Evolutionary conservation across 2,888 invertebrate genomes (phyloP).

Genomic region (Electrophaes corylata): DNA sequence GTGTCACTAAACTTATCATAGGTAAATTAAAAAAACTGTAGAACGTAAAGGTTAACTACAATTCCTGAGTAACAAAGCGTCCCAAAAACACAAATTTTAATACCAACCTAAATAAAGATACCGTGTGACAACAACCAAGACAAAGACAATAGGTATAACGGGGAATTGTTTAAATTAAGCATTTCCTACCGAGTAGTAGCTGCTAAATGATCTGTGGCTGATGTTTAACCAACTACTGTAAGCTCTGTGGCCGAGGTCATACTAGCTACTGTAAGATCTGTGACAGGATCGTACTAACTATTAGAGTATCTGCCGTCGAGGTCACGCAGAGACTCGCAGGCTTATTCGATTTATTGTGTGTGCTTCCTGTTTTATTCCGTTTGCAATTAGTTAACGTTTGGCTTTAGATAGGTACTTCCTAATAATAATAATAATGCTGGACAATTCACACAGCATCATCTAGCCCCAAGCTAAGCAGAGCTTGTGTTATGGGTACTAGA

Average conservation of each 20-base stretch:
- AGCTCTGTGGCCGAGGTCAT: constrained; percentile 5
- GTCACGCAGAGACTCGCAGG: constrained; percentile 13
- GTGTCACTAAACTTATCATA: too few relatives aligned
- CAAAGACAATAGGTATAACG: constrained; percentile 53
- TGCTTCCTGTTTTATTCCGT: constrained; percentile 15
- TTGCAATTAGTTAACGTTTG: constrained; percentile 15
- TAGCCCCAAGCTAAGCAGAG: too few relatives aligned
- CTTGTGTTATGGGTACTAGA: too few relatives aligned
- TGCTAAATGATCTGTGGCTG: not conserved
- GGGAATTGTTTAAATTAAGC: constrained; percentile 69
- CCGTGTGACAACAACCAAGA: constrained; percentile 33
- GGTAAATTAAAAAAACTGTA: too few relatives aligned
- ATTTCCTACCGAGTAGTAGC: constrained; percentile 54
- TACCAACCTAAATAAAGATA: constrained; percentile 26
- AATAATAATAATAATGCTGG: too few relatives aligned
- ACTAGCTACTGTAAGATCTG: constrained; percentile 8
- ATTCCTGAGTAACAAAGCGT: constrained; percentile 12
- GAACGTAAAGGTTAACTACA: not conserved
- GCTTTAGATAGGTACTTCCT: not conserved
- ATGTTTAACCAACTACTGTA: constrained; percentile 1
- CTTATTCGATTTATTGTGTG: constrained; percentile 10
- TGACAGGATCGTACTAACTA: constrained; percentile 4
- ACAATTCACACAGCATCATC: too few relatives aligned
- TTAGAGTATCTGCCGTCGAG: constrained; percentile 7
- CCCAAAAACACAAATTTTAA: constrained; percentile 28